phyloP scores from a whole-genome alignment of 2,888 invertebrate genomes.

The Caenorhabditis wallacei region DNA sequence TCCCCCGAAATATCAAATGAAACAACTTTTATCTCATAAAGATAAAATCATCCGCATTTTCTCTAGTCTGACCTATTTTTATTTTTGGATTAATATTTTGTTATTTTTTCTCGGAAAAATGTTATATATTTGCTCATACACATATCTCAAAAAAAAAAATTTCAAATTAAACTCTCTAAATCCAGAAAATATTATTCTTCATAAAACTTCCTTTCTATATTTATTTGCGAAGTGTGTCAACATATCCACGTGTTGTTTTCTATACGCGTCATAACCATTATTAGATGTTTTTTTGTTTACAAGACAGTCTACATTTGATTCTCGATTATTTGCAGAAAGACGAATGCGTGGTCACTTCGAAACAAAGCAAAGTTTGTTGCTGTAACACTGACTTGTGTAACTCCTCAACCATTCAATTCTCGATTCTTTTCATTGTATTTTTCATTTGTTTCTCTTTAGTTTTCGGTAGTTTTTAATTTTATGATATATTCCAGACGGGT shows the following conservation, averaged over 20 bases:
- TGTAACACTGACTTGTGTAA: constrained; percentile 64
- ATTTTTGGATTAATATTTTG: too few relatives aligned
- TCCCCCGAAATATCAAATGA: too few relatives aligned
- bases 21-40: too few relatives aligned
- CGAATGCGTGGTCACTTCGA: constrained; percentile 63
- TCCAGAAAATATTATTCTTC: neutral
- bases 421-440: constrained; percentile 9
- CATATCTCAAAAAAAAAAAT: neutral
- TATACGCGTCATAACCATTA: constrained; percentile 1
- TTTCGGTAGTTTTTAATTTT: neutral
- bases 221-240: constrained; percentile 9
- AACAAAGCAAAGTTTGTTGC: constrained; percentile 60
- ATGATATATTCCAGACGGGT: constrained; percentile 33
- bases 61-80: too few relatives aligned
- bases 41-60: too few relatives aligned
- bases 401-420: constrained; percentile 13
- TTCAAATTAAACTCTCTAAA: neutral
- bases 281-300: neutral
- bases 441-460: constrained; percentile 14
- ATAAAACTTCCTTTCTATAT: neutral
- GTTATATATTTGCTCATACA: too few relatives aligned
- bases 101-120: too few relatives aligned
- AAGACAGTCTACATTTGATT: neutral
- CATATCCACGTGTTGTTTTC: neutral
- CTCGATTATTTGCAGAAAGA: constrained; percentile 45